These are phyloP conservation scores for Perccottus glenii DNA, from an alignment of 2,113 vertebrate species.

Conservation along the genomic window DNA sequence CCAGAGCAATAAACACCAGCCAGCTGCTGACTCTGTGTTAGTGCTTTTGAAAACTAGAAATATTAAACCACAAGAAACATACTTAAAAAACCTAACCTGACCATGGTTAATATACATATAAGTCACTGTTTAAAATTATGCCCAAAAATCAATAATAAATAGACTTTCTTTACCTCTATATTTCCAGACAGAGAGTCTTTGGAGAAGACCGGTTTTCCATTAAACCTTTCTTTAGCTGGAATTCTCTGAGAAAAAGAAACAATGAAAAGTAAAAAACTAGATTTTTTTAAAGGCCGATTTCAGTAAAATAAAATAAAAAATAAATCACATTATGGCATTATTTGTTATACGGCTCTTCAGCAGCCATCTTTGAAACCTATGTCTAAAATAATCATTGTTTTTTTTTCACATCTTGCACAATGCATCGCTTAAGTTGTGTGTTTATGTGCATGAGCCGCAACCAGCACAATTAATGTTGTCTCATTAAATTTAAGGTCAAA, in stretches of 20 bases:
- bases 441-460: too few relatives aligned
- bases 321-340: background rate
- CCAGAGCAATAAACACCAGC: background rate
- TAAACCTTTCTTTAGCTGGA: fast-evolving
- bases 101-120: background rate
- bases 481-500: background rate
- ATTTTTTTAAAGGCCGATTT: background rate
- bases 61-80: background rate
- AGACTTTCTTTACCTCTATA: conserved; percentile 36
- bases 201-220: conserved; percentile 39
- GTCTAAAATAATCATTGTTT: too few relatives aligned
- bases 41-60: background rate
- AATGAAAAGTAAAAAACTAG: conserved; percentile 1
- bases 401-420: too few relatives aligned
- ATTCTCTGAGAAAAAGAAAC: conserved; percentile 37
- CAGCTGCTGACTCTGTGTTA: background rate
- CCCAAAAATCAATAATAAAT: too few relatives aligned
- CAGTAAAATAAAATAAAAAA: background rate
- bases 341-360: background rate
- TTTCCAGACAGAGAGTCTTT: background rate
- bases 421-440: too few relatives aligned
- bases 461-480: background rate
- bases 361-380: too few relatives aligned
- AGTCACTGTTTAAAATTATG: background rate
- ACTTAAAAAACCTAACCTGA: background rate